A percentile compares a stretch with the other conserved stretches of the same genome.
Evolutionary conservation across 23 tunicate genomes (phyloP).

Genomic region (Halocynthia aurantium): DNA sequence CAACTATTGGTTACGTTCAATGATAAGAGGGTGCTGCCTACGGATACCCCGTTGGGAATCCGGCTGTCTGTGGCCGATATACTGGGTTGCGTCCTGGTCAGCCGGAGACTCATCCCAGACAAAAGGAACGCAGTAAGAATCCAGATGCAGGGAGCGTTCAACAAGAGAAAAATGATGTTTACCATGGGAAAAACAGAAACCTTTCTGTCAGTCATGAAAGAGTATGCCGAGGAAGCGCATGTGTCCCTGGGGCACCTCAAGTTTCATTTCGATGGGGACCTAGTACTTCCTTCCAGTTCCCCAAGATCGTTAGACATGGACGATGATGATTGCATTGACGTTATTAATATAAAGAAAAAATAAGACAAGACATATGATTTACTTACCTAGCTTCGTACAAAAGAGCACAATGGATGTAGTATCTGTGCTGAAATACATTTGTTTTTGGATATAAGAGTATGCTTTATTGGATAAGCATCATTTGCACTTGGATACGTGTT

Average conservation of each 20-base stretch:
- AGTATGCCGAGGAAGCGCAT: slow-evolving; percentile 6
- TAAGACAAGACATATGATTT: too few species aligned
- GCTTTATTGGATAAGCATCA: too few species aligned
- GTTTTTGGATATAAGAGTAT: too few species aligned
- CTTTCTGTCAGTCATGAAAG: slow-evolving; percentile 4
- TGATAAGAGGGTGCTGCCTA: slow-evolving; percentile 14
- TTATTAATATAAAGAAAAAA: background rate
- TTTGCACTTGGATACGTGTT: too few species aligned
- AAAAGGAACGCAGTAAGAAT: slow-evolving; percentile 13
- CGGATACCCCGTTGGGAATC: slow-evolving; percentile 7
- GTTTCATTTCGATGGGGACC: slow-evolving; percentile 20
- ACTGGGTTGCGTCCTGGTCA: slow-evolving; percentile 12
- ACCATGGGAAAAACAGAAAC: slow-evolving; percentile 23
- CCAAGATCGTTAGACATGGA: slow-evolving; percentile 25
- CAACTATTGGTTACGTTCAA: slow-evolving; percentile 9
- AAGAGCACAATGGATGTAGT: too few species aligned
- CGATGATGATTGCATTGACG: slow-evolving; percentile 22
- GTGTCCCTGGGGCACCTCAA: background rate
- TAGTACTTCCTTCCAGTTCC: background rate
- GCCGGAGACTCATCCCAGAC: slow-evolving; percentile 11
- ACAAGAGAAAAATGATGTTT: slow-evolving; percentile 11
- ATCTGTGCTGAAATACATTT: too few species aligned
- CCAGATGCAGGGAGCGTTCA: slow-evolving; percentile 24
- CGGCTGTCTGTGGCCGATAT: slow-evolving; percentile 20
- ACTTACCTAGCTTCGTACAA: too few species aligned